Evolutionary conservation across 1,140 invertebrate species (phyloP).

Genomic region (Solenopsis invicta): DNA sequence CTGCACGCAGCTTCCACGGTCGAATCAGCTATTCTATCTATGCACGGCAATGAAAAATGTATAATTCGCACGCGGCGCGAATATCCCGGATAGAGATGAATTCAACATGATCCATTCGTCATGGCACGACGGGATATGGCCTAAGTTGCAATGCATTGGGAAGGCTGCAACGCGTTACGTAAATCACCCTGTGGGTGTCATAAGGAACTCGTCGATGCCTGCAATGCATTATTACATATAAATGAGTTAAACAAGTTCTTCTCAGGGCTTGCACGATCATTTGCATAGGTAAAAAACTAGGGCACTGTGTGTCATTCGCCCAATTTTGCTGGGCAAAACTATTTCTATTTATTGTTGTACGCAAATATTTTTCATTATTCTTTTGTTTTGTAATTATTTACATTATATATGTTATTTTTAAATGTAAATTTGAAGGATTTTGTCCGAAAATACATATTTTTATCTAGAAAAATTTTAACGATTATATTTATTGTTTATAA

Average conservation of each 20-base stretch:
- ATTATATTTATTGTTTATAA: no score
- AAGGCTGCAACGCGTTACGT: slow-evolving; percentile 13
- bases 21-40: not conserved
- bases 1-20: not conserved
- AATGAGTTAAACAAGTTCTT: slow-evolving; percentile 3
- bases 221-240: not conserved
- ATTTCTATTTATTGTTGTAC: no score
- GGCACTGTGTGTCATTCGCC: no score
- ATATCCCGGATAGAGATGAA: slow-evolving; percentile 35
- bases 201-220: slow-evolving; percentile 4
- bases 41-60: not conserved
- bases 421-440: no score
- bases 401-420: no score
- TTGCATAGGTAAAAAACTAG: not conserved
- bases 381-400: no score
- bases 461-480: no score
- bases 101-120: slow-evolving; percentile 25
- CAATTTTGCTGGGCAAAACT: no score
- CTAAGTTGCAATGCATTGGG: slow-evolving; percentile 11
- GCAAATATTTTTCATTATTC: no score
- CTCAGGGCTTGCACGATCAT: not conserved
- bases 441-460: no score
- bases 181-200: slow-evolving; percentile 36
- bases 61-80: slow-evolving; percentile 14
- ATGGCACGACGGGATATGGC: slow-evolving; percentile 9